These are phyloP conservation scores for Bambusicola thoracicus DNA, from an alignment of 2,113 vertebrate species.

Conservation along the genomic window DNA sequence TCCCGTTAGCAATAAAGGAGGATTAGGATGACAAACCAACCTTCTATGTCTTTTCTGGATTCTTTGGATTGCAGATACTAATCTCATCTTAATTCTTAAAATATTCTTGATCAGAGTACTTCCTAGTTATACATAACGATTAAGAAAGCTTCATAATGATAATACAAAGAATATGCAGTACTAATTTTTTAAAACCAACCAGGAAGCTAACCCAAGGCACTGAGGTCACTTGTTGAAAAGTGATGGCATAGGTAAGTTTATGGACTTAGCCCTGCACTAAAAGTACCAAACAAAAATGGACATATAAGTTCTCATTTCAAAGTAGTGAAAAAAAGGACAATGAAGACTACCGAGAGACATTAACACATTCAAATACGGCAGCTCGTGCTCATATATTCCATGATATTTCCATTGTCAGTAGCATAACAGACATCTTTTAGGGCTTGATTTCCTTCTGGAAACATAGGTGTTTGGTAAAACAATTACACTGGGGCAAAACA, in stretches of 20 bases:
- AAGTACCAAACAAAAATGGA: background rate
- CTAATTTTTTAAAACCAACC: background rate
- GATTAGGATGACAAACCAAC: background rate
- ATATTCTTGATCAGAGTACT: background rate
- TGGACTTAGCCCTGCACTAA: background rate
- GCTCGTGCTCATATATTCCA: no score
- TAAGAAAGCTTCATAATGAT: background rate
- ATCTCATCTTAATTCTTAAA: background rate
- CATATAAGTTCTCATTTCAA: background rate
- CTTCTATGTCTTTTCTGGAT: background rate
- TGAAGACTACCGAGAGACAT: no score
- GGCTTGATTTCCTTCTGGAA: background rate
- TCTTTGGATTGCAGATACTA: background rate
- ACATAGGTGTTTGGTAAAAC: background rate
- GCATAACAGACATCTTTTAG: background rate
- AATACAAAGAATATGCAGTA: background rate
- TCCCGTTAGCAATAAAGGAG: background rate
- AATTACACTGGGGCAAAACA: background rate
- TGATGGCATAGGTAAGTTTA: background rate
- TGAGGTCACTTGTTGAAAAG: background rate
- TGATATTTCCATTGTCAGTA: background rate
- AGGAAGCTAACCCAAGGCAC: accelerated
- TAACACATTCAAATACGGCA: no score
- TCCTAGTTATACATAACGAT: background rate
- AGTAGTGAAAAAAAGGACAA: no score